Conservation (phyloP, 1,140 invertebrate genomes). For the Yoshiicerus persimilis region DNA sequence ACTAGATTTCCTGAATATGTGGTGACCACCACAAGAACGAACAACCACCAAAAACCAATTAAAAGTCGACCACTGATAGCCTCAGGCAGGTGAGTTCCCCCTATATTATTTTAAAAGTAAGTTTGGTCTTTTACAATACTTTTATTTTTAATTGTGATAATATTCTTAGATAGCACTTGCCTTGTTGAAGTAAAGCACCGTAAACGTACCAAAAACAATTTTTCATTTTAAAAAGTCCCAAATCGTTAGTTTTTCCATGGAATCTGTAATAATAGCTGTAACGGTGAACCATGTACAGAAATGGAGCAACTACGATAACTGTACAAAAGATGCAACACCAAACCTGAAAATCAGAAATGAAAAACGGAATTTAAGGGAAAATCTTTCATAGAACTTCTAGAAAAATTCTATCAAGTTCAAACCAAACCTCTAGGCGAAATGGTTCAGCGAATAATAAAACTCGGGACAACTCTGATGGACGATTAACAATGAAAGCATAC, state of each 20-base stretch:
- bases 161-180: constrained; percentile 55
- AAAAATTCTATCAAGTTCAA: background rate
- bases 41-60: constrained; percentile 89
- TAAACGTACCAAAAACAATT: constrained; percentile 89
- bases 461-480: constrained; percentile 73
- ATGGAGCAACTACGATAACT: constrained; percentile 73
- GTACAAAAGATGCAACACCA: constrained; percentile 75
- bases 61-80: constrained; percentile 85
- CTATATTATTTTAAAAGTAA: constrained; percentile 58
- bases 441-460: constrained; percentile 81
- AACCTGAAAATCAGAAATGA: constrained; percentile 60
- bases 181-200: constrained; percentile 86
- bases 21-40: constrained; percentile 84
- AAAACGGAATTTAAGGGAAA: background rate
- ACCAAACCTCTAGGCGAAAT: constrained; percentile 69
- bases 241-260: constrained; percentile 54
- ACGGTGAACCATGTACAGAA: constrained; percentile 74
- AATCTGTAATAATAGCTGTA: constrained; percentile 70
- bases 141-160: too few species aligned
- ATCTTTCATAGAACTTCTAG: background rate
- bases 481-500: constrained; percentile 74
- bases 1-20: constrained; percentile 92
- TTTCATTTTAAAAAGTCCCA: constrained; percentile 66
- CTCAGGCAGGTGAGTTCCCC: constrained; percentile 78
- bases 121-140: background rate